Conservation (phyloP, 1,140 invertebrate genomes). For the Macrobrachium nipponense region DNA sequence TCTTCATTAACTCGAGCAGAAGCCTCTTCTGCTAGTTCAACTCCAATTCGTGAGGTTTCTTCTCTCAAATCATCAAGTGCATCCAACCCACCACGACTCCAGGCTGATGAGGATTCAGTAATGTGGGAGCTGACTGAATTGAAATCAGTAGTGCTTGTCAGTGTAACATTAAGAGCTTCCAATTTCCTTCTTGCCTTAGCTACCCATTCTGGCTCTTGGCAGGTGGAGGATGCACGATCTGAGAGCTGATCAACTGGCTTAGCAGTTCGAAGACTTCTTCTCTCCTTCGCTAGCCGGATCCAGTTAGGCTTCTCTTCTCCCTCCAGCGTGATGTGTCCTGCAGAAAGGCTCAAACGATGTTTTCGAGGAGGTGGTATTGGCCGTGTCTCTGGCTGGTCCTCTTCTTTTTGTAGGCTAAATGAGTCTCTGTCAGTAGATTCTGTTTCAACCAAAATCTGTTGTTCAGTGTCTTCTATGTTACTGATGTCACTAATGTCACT, state of each 20-base stretch:
- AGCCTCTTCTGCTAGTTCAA: constrained; percentile 58
- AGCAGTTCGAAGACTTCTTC: constrained; percentile 58
- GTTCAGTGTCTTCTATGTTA: not conserved
- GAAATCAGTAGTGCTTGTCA: constrained; percentile 60
- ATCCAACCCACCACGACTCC: constrained; percentile 63
- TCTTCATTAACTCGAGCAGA: constrained; percentile 54
- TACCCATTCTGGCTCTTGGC: constrained; percentile 59
- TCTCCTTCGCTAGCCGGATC: constrained; percentile 60
- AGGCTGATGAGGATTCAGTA: constrained; percentile 63
- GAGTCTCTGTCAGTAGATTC: constrained; percentile 1
- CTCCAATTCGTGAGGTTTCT: constrained; percentile 57
- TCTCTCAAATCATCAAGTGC: constrained; percentile 61
- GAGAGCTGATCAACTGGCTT: constrained; percentile 51
- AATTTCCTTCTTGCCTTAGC: constrained; percentile 50
- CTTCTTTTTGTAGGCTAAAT: not conserved
- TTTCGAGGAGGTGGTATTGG: constrained; percentile 53
- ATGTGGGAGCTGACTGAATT: constrained; percentile 55
- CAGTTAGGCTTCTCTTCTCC: constrained; percentile 52
- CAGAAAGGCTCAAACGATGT: constrained; percentile 41
- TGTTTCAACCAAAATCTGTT: not conserved
- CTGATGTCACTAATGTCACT: not conserved
- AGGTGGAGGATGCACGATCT: constrained; percentile 56
- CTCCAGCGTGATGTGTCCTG: constrained; percentile 59
- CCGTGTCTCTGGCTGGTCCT: not conserved
- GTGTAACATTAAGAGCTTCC: constrained; percentile 56